phyloP scores from a whole-genome alignment of 2,797 vertebrate genomes.

The Mionectes olivaceus region DNA sequence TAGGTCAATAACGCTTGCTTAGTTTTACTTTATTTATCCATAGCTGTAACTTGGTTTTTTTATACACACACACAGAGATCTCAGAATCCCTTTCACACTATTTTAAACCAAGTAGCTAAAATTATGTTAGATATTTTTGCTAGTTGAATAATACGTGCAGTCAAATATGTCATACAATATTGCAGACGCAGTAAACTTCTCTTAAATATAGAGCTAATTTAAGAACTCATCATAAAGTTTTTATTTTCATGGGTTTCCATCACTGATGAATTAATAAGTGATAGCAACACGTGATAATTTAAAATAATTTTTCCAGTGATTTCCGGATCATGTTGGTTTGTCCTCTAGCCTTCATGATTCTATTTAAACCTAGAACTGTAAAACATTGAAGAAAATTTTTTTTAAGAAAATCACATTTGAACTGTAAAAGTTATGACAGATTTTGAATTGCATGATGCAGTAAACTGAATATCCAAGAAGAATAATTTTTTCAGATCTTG shows the following conservation, averaged over 20 bases:
- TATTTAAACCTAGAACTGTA: background rate
- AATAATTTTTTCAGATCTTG: background rate
- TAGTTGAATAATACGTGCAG: background rate
- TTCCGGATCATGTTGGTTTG: background rate
- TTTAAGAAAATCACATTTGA: background rate
- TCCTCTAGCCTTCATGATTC: background rate
- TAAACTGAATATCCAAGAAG: background rate
- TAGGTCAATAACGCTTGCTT: background rate
- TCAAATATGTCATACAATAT: background rate
- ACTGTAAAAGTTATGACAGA: background rate
- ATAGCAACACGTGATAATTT: background rate
- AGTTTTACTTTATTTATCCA: background rate
- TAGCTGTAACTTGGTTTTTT: background rate
- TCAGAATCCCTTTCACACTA: background rate
- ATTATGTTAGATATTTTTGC: background rate
- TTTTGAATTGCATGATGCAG: background rate
- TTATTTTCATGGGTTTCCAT: conserved; percentile 3
- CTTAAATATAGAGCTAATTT: conserved; percentile 54
- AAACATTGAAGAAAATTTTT: background rate
- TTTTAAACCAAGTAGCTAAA: background rate
- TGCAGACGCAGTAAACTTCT: conserved; percentile 12
- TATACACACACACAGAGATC: background rate
- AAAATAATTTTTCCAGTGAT: background rate
- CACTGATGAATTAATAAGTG: conserved; percentile 12
- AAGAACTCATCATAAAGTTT: conserved; percentile 24